Evolutionary conservation across 2,888 invertebrate genomes (phyloP), one percentile per base, ranked within the genome.

Genomic region (Brachyopa scutellaris): DNA sequence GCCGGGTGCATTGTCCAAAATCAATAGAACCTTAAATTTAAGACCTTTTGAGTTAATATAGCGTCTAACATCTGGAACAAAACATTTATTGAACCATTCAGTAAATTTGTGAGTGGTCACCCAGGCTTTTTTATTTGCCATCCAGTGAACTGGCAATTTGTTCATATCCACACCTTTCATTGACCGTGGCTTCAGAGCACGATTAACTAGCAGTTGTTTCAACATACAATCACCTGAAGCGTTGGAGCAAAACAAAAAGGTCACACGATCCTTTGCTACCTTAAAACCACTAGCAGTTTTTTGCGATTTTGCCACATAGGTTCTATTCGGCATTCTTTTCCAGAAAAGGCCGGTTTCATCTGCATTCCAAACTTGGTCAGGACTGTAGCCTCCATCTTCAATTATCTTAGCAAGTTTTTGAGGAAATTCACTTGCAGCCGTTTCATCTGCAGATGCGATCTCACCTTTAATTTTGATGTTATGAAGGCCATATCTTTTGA

Each of bases 281-380:
- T 85, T 85, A 85, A 64, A 86, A 78, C 84, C 86, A 76, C 42
- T 42, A 19, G 83, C 83, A 70, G 82, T 78, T 82, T 87, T 87
- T 62, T 88, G 85, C 0, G 86, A 84, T 73, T 87, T 85, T 5
- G 87, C 79, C 21, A 87, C 76, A 77, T 85, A 88, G 15, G 88
- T 88, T 77, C 86, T 55, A 13, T 83, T 85, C 17, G 87, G 87
- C 86, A 88, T 87, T 85, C 85, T 85, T 80, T 86, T 88, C 86
- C 85, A 86, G 83, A 85, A 87, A 19, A 87, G 51, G 4, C 85
- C 86, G 3, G 85, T 86, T 82, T 87, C 86, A 42, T 86, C 86
- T 0, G 86, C 86, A 84, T 87, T 87, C 40, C 77, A 87, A 38
- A 87, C 85, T 74, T 87, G 86, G 64, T 87, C 82, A 11, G 86